phyloP scores from a whole-genome alignment of 2,113 vertebrate species.

The Actinemys pallida region DNA sequence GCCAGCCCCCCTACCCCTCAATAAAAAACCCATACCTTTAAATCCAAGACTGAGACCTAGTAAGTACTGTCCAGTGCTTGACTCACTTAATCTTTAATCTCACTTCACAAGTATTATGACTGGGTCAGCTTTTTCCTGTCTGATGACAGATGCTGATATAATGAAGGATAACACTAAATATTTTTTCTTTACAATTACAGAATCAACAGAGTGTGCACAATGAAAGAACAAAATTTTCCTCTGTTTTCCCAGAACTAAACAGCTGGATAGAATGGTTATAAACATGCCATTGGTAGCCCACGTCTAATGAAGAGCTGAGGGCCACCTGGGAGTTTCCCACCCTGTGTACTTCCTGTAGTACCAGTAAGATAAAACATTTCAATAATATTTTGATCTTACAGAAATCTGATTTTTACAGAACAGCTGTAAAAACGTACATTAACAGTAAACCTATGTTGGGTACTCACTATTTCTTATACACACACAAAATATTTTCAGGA shows the following conservation, averaged over 20 bases:
- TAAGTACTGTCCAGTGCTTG: background rate
- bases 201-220: background rate
- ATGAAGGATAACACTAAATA: background rate
- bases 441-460: conserved; percentile 55
- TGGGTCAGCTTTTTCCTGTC: background rate
- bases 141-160: background rate
- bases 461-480: conserved; percentile 17
- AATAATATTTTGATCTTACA: conserved; percentile 74
- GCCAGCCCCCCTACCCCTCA: background rate
- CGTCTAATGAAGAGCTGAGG: conserved; percentile 25
- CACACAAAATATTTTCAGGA: conserved; percentile 58
- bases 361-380: conserved; percentile 58
- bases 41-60: background rate
- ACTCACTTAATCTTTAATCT: background rate
- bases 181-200: background rate
- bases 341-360: conserved; percentile 62
- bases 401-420: conserved; percentile 47
- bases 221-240: background rate
- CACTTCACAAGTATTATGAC: background rate
- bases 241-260: conserved; percentile 28
- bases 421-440: conserved; percentile 68
- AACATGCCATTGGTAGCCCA: conserved; percentile 15
- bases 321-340: conserved; percentile 57
- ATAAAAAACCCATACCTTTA: background rate
- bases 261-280: conserved; percentile 46